Percentiles rank a stretch among this genome's conserved stretches.
Conservation (phyloP, 2,113 vertebrate genomes). For the Notarius quadriscutis region DNA sequence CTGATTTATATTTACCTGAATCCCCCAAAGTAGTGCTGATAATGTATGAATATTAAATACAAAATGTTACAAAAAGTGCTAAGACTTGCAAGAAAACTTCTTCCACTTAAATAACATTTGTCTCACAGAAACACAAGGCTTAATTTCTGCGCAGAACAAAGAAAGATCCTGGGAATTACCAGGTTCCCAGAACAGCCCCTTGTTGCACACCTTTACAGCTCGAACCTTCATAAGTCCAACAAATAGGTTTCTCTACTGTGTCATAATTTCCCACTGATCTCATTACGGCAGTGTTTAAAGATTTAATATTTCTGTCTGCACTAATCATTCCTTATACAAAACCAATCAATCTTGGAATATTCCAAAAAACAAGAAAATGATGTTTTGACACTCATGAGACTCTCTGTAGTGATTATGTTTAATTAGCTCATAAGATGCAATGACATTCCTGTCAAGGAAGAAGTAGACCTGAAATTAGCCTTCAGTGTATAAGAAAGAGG, state of each 20-base stretch:
- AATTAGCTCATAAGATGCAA: slow-evolving; percentile 45
- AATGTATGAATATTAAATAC: background rate
- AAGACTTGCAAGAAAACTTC: background rate
- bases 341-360: slow-evolving; percentile 15
- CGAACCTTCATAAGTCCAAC: background rate
- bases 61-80: background rate
- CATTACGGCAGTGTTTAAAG: slow-evolving; percentile 2
- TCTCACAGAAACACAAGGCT: background rate
- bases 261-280: background rate
- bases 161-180: background rate
- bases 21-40: background rate
- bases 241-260: background rate
- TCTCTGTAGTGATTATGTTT: slow-evolving; percentile 51
- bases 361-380: background rate
- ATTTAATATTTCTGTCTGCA: slow-evolving; percentile 6
- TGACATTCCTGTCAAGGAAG: slow-evolving; percentile 3
- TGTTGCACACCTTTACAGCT: background rate
- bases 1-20: background rate
- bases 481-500: too few species aligned
- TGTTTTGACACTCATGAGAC: slow-evolving; percentile 43
- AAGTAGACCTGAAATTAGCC: slow-evolving; percentile 2
- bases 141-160: background rate
- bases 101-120: background rate
- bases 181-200: background rate
- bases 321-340: slow-evolving; percentile 15